phyloP scores from a whole-genome alignment of 2,113 vertebrate genomes.

The Artemisiospiza belli region DNA sequence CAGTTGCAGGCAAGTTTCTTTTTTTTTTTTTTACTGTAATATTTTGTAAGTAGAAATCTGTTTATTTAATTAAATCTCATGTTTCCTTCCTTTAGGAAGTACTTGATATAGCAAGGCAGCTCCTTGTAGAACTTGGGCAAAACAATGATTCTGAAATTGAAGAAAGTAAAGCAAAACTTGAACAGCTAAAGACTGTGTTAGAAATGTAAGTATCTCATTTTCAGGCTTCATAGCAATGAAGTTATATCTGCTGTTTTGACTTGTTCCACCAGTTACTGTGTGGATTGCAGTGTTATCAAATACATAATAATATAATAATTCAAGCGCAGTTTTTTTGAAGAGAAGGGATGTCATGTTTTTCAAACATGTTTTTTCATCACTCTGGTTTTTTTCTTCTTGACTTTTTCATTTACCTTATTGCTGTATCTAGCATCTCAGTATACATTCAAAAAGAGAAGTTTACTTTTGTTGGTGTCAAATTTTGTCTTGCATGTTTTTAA shows the following conservation, averaged over 20 bases:
- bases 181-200: constrained; percentile 89
- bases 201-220: constrained; percentile 83
- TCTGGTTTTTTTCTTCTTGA: not conserved
- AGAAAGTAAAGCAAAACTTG: constrained; percentile 91
- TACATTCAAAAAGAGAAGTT: not conserved
- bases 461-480: not conserved
- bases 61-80: not conserved
- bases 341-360: not conserved
- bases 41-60: not conserved
- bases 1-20: constrained; percentile 82
- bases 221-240: not conserved
- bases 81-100: constrained; percentile 78
- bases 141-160: constrained; percentile 92
- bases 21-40: not conserved
- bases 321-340: not conserved
- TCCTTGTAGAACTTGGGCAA: constrained; percentile 85
- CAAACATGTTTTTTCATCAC: not conserved
- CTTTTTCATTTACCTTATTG: not conserved
- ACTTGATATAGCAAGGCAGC: constrained; percentile 87
- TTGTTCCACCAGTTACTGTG: not conserved
- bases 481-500: not conserved
- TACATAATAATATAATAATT: not conserved
- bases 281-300: not conserved
- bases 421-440: not conserved
- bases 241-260: not conserved